Evolutionary conservation across 2,888 invertebrate species (phyloP).

Genomic region (Melanophora roralis): DNA sequence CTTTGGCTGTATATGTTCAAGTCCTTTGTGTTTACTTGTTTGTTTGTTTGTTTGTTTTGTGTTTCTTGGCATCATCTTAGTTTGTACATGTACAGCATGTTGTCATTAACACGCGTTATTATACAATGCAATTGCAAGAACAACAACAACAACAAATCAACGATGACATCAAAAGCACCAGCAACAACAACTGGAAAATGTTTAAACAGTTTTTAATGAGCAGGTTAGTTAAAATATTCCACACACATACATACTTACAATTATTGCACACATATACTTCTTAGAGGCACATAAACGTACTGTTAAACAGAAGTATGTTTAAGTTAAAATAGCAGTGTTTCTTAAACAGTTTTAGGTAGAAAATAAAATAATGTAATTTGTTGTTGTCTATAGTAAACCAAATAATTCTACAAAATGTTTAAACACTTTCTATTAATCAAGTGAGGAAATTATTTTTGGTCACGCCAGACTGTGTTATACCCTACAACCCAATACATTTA

Average conservation of each 20-base stretch:
- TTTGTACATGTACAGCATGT: constrained; percentile 23
- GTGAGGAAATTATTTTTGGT: too few relatives aligned
- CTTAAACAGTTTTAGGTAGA: too few relatives aligned
- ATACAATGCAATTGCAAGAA: constrained; percentile 37
- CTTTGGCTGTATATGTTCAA: neutral
- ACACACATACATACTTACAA: neutral
- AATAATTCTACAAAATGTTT: too few relatives aligned
- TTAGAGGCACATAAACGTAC: neutral
- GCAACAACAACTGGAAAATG: constrained; percentile 12
- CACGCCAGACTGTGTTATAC: too few relatives aligned
- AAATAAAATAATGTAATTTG: too few relatives aligned
- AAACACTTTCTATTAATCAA: too few relatives aligned
- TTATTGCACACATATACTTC: neutral
- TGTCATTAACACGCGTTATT: constrained; percentile 59
- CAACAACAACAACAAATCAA: neutral
- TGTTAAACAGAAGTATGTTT: neutral
- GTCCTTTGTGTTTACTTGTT: constrained; percentile 23
- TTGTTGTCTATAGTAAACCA: too few relatives aligned
- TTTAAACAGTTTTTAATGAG: constrained; percentile 38
- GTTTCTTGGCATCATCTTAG: constrained; percentile 34
- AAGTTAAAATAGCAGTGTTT: too few relatives aligned
- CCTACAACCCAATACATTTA: too few relatives aligned
- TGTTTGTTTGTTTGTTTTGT: constrained; percentile 10
- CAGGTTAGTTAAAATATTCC: constrained; percentile 11
- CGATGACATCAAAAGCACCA: neutral